Base-by-base conservation (phyloP, 37 sponge, comb jelly and placozoan species). In the Crambe crambe region DNA sequence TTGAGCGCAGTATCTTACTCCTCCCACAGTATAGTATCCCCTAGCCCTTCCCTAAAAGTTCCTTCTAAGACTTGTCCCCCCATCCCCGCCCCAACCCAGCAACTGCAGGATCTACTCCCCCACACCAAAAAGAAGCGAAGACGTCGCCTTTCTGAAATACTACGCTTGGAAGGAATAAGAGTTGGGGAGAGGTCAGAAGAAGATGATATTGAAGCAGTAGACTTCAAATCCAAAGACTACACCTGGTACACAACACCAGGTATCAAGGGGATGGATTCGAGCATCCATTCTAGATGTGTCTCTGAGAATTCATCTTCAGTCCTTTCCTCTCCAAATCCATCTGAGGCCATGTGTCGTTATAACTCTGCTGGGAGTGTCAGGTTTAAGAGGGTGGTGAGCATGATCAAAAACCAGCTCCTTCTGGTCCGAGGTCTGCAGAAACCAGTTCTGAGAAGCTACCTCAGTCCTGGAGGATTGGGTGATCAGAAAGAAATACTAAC, bases 361-460 rank as follows among this genome's bases (percentile, higher is more conserved):
- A 51, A 51, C 15, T 15, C 15, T 51, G 6, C 61, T 26, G 61
- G 61, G 5, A 60, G 6, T 25, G 17, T 6, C 27, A 43, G 58
- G 60, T 90, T 90, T 67, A 80, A 43, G 44, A 43, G 29, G 21
- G 62, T 74, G 30, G 90, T 80, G 25, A 59, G 36, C 0, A 75
- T 59, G 54, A 82, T 85, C 17, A 80, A 70, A 47, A 90, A 70
- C 58, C 80, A 90, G 44, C 30, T 81, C 23, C 17, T 56, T 23
- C 81, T 80, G 90, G 66, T 44, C 27, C 75, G 68, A 34, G 64
- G 60, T 40, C 42, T 85, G 26, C 66, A 81, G 35, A 67, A 56
- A 25, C 43, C 80, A 51, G 51, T 77, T 40, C 30, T 85, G 60
- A 85, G 80, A 76, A 76, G 41, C 0, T 76, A 67, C 65, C 64